Conservation (phyloP, 2,888 invertebrate species). For the Coecobrya sp. region DNA sequence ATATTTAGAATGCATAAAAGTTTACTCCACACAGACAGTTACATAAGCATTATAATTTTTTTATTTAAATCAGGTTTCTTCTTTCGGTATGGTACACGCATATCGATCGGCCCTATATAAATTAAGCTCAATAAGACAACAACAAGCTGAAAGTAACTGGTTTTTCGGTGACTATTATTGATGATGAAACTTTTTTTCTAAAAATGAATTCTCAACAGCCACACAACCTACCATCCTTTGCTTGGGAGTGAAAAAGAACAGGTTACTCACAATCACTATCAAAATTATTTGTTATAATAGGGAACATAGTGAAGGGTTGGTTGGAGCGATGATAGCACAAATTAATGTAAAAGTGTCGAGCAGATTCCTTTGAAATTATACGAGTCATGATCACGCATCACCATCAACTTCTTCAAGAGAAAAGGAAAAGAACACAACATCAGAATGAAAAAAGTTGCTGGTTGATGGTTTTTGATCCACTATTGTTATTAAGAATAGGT, state of each 20-base stretch:
- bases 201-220: conserved; percentile 16
- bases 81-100: background rate
- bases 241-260: conserved; percentile 76
- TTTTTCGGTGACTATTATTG: conserved; percentile 38
- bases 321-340: conserved; percentile 74
- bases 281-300: conserved; percentile 47
- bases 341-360: conserved; percentile 79
- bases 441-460: conserved; percentile 53
- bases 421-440: conserved; percentile 48
- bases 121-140: background rate
- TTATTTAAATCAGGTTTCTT: background rate
- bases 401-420: conserved; percentile 52
- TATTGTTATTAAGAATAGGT: conserved; percentile 60
- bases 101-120: background rate
- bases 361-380: conserved; percentile 79
- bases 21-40: background rate
- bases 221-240: conserved; percentile 1
- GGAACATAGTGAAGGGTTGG: conserved; percentile 31
- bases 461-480: conserved; percentile 54
- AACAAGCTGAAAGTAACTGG: conserved; percentile 37
- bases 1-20: background rate
- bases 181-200: conserved; percentile 53
- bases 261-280: conserved; percentile 69
- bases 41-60: background rate
- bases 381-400: conserved; percentile 81